These are phyloP conservation scores for Diachasmimorpha longicaudata DNA, from an alignment of 1,140 invertebrate genomes.

Conservation along the genomic window DNA sequence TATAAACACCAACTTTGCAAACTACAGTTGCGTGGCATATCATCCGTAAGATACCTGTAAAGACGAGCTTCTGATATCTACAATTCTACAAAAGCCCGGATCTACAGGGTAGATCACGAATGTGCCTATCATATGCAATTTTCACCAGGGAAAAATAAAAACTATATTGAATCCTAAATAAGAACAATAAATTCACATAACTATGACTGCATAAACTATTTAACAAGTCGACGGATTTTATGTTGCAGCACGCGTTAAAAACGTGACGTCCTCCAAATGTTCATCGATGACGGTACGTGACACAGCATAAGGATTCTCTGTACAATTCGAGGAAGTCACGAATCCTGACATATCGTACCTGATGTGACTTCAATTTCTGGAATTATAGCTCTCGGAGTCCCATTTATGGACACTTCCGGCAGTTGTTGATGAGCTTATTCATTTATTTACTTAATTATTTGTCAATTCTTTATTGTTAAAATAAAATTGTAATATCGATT, in stretches of 20 bases:
- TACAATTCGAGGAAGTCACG: conserved; percentile 53
- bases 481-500: too few species aligned
- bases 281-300: conserved; percentile 53
- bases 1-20: conserved; percentile 25
- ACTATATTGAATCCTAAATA: not conserved
- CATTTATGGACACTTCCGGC: not conserved
- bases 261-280: conserved; percentile 47
- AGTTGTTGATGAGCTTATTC: not conserved
- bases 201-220: not conserved
- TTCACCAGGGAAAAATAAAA: conserved; percentile 10
- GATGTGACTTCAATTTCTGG: conserved; percentile 46
- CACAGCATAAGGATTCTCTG: conserved; percentile 51
- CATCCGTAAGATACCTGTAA: conserved; percentile 99
- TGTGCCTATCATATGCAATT: conserved; percentile 68
- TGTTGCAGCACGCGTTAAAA: conserved; percentile 20
- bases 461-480: too few species aligned
- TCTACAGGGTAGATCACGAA: conserved; percentile 99
- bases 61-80: conserved; percentile 96
- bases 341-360: conserved; percentile 47
- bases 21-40: conserved; percentile 69
- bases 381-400: not conserved
- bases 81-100: conserved; percentile 95
- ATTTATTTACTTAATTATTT: too few species aligned
- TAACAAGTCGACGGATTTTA: not conserved
- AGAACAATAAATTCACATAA: not conserved